Evolutionary conservation across 1,140 invertebrate genomes (phyloP), one percentile per base, ranked within the genome.

Genomic region (Aphaenogaster ashmeadi): DNA sequence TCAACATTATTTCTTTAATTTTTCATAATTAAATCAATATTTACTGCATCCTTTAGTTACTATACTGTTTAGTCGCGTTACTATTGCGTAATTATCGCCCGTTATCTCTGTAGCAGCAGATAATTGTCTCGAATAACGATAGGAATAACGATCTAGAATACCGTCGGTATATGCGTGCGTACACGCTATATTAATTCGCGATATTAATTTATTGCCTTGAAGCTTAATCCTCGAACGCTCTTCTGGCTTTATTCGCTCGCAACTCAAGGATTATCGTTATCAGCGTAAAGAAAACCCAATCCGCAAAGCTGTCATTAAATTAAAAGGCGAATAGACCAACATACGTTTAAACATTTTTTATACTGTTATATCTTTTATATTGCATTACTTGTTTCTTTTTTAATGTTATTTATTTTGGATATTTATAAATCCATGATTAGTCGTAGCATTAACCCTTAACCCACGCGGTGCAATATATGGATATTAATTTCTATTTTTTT

Each of bases 121-220:
- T 60, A 67, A 67, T 69, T 69, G 33, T 64, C 33, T 54, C 47
- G 27, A 27, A 27, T 27, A 27, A 27, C 27, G 44, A 80, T 52
- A 66, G 38, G 9, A n/a, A n/a, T 67, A 67, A 69, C 47, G 75
- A 50, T 56, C 5, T 9, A 21, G 41, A 78, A 78, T 62, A 54
- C 21, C 13, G 5, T 36, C 44, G 50, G 13, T 47, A 11, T n/a
- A 27, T 33, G 11, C 36, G 3, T 33, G 21, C 44, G 33, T 41
- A 18, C 21, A 1, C 15, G 13, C 38, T 41, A 71, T 41, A 71
- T 80, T 52, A 80, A 67, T 27, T 13, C 13, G 3, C 33, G n/a
- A 33, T 69, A 54, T 54, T 41, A 38, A 41, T 21, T 54, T 66
- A 50, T 47, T 50, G 18, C 11, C 6, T 66, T 9, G 44, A 36